Percentiles rank a stretch among this genome's conserved stretches.
These are phyloP conservation scores for Poliocrania exsul DNA, from an alignment of 2,797 vertebrate species.

Conservation along the genomic window DNA sequence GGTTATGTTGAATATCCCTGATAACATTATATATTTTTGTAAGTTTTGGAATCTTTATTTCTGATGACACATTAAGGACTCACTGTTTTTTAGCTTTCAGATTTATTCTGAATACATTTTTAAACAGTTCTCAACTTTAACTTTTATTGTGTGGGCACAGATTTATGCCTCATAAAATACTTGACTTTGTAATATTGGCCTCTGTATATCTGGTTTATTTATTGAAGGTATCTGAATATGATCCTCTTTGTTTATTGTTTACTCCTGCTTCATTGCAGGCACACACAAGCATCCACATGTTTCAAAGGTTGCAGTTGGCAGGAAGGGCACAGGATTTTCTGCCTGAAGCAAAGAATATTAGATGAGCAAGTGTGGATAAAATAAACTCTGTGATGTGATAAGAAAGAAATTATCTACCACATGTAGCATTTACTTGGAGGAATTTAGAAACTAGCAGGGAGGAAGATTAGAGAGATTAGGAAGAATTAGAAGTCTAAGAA, in stretches of 20 bases:
- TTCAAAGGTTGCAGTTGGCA: neutral
- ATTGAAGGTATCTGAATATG: neutral
- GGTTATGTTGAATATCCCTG: neutral
- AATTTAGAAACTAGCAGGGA: neutral
- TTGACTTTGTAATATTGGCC: neutral
- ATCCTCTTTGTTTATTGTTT: neutral
- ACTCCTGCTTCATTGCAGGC: neutral
- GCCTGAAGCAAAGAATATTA: neutral
- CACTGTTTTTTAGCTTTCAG: neutral
- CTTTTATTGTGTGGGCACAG: neutral
- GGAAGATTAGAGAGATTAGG: neutral
- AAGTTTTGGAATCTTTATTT: neutral
- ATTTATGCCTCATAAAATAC: neutral
- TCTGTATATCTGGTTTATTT: neutral
- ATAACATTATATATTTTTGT: neutral
- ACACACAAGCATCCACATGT: fast-evolving
- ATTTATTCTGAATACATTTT: neutral
- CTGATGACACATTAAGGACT: neutral
- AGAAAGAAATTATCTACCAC: neutral
- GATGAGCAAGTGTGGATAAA: neutral
- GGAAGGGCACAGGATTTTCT: neutral
- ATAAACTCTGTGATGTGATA: neutral
- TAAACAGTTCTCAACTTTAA: neutral
- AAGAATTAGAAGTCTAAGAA: neutral
- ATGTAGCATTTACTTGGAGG: neutral